These are phyloP conservation scores for Narcine bancroftii DNA, from an alignment of 2,113 vertebrate genomes.

Conservation along the genomic window DNA sequence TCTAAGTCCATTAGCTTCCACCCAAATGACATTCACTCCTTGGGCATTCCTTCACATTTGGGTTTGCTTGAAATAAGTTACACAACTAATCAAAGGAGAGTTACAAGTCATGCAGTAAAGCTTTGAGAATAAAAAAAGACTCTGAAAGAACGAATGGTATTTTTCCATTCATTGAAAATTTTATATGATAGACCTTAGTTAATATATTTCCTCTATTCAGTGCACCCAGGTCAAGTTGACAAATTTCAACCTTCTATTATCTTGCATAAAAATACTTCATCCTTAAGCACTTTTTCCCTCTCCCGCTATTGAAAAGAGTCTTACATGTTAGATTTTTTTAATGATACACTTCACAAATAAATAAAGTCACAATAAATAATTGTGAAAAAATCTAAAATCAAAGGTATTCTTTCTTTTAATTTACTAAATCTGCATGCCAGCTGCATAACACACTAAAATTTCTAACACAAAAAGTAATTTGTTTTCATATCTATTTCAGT, in stretches of 20 bases:
- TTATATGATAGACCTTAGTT: constrained; percentile 44
- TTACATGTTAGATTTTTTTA: background rate
- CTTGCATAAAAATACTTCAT: no score
- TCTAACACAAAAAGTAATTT: background rate
- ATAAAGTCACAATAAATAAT: background rate
- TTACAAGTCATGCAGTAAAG: constrained; percentile 52
- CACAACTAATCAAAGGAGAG: constrained; percentile 51
- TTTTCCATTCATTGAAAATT: constrained; percentile 48
- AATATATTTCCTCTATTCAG: constrained; percentile 48
- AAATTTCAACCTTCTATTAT: constrained; percentile 30
- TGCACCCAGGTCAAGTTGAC: constrained; percentile 43
- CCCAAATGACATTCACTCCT: constrained; percentile 52
- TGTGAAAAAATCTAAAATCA: background rate
- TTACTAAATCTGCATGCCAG: constrained; percentile 16
- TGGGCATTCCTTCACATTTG: constrained; percentile 44
- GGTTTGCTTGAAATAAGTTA: constrained; percentile 51
- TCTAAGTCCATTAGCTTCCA: constrained; percentile 47
- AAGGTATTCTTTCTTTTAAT: background rate
- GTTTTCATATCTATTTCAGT: background rate
- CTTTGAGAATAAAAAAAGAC: constrained; percentile 49
- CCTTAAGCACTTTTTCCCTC: background rate
- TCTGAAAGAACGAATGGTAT: constrained; percentile 49
- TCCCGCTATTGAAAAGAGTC: background rate
- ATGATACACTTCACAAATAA: background rate
- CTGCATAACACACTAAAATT: background rate